phyloP scores from a whole-genome alignment of 2,113 vertebrate species.

The Neopipo cinnamomea region DNA sequence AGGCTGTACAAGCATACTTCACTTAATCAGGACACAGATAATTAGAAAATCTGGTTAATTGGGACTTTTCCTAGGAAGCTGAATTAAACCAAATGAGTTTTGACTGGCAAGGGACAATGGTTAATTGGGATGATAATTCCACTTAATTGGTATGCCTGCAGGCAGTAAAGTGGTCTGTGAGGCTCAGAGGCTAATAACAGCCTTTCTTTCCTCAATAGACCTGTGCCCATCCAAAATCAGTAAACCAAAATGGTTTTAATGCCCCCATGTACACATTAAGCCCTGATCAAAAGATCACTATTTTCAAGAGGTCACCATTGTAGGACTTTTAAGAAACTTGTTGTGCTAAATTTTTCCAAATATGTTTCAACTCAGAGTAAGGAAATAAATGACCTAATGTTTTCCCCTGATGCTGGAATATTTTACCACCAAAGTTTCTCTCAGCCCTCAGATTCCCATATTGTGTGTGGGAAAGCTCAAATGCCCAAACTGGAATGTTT shows the following conservation, averaged over 20 bases:
- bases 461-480: not conserved
- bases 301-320: not conserved
- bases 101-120: slow-evolving; percentile 64
- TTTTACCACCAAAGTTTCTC: not conserved
- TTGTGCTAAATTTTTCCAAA: not conserved
- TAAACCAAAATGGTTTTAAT: not conserved
- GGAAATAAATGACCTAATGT: not conserved
- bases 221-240: not conserved
- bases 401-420: not conserved
- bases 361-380: not conserved
- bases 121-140: slow-evolving; percentile 71
- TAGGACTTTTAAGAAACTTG: not conserved
- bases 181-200: not conserved
- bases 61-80: slow-evolving; percentile 44
- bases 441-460: not conserved
- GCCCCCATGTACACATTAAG: not conserved
- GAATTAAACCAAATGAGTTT: slow-evolving; percentile 70
- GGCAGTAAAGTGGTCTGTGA: slow-evolving; percentile 49
- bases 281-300: not conserved
- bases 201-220: slow-evolving; percentile 10
- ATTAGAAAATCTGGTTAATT: slow-evolving; percentile 65
- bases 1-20: slow-evolving; percentile 15
- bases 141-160: slow-evolving; percentile 62
- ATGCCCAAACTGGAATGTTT: not conserved
- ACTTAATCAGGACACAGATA: slow-evolving; percentile 51